Conservation (phyloP, 2,113 vertebrate genomes). For the Ctenomys sociabilis region DNA sequence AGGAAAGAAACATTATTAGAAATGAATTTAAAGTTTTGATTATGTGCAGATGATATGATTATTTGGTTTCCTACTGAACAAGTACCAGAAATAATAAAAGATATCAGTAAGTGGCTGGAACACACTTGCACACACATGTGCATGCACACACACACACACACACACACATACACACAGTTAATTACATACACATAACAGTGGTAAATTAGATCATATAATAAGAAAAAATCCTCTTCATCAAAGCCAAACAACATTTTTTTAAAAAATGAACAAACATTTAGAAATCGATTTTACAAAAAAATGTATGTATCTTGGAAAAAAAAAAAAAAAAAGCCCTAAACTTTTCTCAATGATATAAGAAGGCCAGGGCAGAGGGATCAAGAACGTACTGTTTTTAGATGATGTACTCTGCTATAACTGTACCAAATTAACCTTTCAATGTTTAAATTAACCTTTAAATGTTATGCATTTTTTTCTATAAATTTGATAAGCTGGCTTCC, state of each 20-base stretch:
- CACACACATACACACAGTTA: not conserved
- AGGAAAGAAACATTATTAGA: conserved; percentile 1
- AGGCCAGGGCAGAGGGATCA: not conserved
- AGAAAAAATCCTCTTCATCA: not conserved
- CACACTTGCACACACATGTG: not conserved
- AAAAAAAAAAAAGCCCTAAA: not conserved
- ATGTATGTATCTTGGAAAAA: not conserved
- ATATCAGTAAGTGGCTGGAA: not conserved
- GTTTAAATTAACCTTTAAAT: not conserved
- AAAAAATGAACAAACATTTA: not conserved
- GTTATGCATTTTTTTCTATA: not conserved
- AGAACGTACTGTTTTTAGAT: not conserved
- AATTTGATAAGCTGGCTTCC: not conserved
- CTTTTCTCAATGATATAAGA: not conserved
- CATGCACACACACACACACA: not conserved
- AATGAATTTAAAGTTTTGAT: not conserved
- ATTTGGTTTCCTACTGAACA: not conserved
- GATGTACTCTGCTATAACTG: not conserved
- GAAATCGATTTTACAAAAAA: not conserved
- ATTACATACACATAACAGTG: too few relatives aligned
- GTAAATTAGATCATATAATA: not conserved
- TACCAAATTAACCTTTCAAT: not conserved
- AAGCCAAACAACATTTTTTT: not conserved
- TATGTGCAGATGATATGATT: not conserved
- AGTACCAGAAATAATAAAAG: not conserved